Evolutionary conservation across 1,140 invertebrate species (phyloP), one percentile per base, ranked within the genome.

Genomic region (Steinernema feltiae): DNA sequence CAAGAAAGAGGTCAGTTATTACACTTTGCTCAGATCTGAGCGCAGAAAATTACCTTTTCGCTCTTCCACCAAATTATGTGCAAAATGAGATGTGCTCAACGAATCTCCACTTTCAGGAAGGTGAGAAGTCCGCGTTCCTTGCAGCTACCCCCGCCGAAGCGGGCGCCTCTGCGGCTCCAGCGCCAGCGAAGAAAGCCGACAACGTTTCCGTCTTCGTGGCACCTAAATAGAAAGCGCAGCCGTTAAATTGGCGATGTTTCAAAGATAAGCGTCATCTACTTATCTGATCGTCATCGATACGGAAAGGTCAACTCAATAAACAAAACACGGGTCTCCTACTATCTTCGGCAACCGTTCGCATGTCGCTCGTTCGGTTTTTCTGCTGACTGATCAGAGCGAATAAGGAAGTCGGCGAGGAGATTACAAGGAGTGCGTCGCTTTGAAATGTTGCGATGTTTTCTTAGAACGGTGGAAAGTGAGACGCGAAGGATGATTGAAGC

Each of bases 301-400:
- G n/a, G 53, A 63, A 63, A 63, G 53, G 53, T 63, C 53, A 63
- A 63, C 53, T 63, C 53, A n/a, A 63, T 63, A 63, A 63, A 63
- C 12, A 63, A 63, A 63, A 21, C 53, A 63, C 35, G 18, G 35
- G 7, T 7, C 18, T 41, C 35, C 35, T 7, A 18, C 35, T 41
- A 41, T 18, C 35, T 41, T 27, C 53, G 12, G 15, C 53, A 15
- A 3, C 53, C 24, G 18, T 27, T 63, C 15, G 53, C 3, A 3
- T 21, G 12, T 63, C 53, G 2, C 53, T 63, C 24, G 3, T 63
- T 63, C 15, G 24, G 12, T 63, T 27, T n/a, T 27, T 63, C 24
- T 27, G 7, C 24, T 63, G 15, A 3, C 24, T n/a, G n/a, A n/a
- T n/a, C n/a, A n/a, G n/a, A n/a, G n/a, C 53, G 3, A 63, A 63